Percentiles rank a stretch among this genome's conserved stretches.
These are phyloP conservation scores for Muntiacus muntjak DNA, from an alignment of 2,113 vertebrate species.

Conservation along the genomic window DNA sequence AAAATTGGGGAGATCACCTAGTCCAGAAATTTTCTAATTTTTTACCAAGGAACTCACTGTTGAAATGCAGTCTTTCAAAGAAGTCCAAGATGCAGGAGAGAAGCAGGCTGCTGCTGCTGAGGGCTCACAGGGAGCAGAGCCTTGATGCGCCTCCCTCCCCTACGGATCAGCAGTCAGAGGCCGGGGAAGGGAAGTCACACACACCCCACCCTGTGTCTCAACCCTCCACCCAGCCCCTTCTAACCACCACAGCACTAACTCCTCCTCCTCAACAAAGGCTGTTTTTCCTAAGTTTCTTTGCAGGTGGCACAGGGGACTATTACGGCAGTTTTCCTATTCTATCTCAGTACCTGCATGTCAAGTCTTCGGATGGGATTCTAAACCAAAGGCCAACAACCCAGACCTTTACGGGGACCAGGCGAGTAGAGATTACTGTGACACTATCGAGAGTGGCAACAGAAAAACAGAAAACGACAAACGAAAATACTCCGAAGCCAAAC, in stretches of 20 bases:
- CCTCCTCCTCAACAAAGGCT: neutral
- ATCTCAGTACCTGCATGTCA: neutral
- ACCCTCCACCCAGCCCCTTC: neutral
- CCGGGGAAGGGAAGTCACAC: fast-evolving
- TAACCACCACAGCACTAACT: neutral
- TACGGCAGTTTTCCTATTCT: fast-evolving
- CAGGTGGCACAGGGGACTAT: fast-evolving
- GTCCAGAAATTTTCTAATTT: neutral
- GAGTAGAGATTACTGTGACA: neutral
- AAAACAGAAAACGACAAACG: neutral
- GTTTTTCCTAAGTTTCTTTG: neutral
- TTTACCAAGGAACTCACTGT: neutral
- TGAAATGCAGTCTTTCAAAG: neutral
- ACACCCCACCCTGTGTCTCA: neutral
- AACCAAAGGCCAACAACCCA: neutral
- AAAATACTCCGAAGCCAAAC: neutral
- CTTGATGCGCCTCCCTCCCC: neutral
- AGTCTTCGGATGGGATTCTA: neutral
- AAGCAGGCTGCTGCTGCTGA: neutral
- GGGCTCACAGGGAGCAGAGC: neutral
- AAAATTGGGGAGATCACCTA: neutral
- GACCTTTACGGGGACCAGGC: neutral
- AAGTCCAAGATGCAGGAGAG: neutral
- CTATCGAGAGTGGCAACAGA: neutral
- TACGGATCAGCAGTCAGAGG: neutral